Percentiles rank a stretch among this genome's conserved stretches.
Evolutionary conservation across 2,888 invertebrate species (phyloP).

Genomic region (Drosophila ezoana): DNA sequence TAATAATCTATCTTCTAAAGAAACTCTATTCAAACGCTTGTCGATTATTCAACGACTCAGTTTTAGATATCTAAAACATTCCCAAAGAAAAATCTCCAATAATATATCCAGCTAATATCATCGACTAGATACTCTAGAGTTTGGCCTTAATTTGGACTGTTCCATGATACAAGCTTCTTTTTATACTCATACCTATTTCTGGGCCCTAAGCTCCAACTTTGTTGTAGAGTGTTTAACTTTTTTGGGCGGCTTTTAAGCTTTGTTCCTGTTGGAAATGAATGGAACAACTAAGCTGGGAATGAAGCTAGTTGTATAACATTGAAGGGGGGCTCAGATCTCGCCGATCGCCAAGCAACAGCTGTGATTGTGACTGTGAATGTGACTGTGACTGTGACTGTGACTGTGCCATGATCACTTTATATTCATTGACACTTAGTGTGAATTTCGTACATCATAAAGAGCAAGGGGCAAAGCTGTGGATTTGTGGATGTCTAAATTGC

Average conservation of each 20-base stretch:
- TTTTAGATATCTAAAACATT: too few relatives aligned
- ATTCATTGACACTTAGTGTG: slow-evolving; percentile 78
- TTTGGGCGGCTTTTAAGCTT: not conserved
- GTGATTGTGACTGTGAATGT: slow-evolving; percentile 6
- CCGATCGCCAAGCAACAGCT: slow-evolving; percentile 18
- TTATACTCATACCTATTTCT: not conserved
- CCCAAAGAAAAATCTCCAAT: too few relatives aligned
- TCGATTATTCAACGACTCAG: too few relatives aligned
- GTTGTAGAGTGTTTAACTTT: slow-evolving; percentile 13
- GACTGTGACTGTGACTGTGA: slow-evolving; percentile 25
- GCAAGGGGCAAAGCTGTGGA: slow-evolving; percentile 22
- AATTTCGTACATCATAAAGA: slow-evolving; percentile 76
- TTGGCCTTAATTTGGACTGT: not conserved
- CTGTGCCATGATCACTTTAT: slow-evolving; percentile 76
- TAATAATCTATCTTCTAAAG: too few relatives aligned
- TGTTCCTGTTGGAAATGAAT: slow-evolving; percentile 24
- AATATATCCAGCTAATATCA: too few relatives aligned
- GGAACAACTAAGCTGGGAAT: slow-evolving; percentile 43
- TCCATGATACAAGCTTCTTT: not conserved
- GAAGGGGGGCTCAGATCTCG: slow-evolving; percentile 42
- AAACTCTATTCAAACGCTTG: too few relatives aligned
- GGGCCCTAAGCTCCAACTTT: not conserved
- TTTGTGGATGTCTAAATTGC: slow-evolving; percentile 62
- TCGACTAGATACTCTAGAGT: not conserved
- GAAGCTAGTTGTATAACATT: slow-evolving; percentile 54